Conservation (phyloP, 2,888 invertebrate genomes). For the Dusona sp. region DNA sequence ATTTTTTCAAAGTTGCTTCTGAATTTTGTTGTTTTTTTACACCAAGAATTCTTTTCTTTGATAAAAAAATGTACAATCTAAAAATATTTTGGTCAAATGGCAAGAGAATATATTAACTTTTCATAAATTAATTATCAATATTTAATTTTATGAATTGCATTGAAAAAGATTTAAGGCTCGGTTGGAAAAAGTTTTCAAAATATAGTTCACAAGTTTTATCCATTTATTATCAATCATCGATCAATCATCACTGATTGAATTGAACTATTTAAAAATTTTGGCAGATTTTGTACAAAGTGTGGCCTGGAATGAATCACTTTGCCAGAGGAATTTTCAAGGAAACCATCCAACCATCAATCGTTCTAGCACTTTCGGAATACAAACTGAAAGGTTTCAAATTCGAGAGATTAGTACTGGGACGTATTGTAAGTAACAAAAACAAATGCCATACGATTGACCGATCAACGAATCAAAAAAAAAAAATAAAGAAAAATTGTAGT, state of each 20-base stretch:
- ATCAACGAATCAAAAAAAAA: too few species aligned
- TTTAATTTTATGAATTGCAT: too few species aligned
- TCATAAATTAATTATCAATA: too few species aligned
- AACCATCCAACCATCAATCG: slow-evolving; percentile 94
- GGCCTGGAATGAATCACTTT: slow-evolving; percentile 98
- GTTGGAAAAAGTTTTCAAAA: too few species aligned
- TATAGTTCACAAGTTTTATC: too few species aligned
- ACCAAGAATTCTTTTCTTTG: background rate
- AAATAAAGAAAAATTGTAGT: too few species aligned
- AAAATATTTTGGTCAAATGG: too few species aligned
- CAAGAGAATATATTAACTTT: too few species aligned
- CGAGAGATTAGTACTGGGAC: slow-evolving; percentile 97
- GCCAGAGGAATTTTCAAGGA: slow-evolving; percentile 93
- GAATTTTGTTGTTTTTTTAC: too few species aligned
- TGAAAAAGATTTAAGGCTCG: too few species aligned
- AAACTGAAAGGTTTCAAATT: slow-evolving; percentile 97
- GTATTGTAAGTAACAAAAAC: slow-evolving; percentile 90
- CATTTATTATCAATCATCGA: background rate
- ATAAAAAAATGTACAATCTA: too few species aligned
- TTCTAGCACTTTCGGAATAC: slow-evolving; percentile 92
- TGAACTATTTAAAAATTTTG: slow-evolving; percentile 70
- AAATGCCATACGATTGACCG: background rate
- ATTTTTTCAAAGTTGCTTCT: too few species aligned
- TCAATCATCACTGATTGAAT: background rate
- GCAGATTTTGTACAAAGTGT: slow-evolving; percentile 94